These are phyloP conservation scores for Cryptotermes secundus DNA, from an alignment of 1,140 invertebrate genomes.

Conservation along the genomic window DNA sequence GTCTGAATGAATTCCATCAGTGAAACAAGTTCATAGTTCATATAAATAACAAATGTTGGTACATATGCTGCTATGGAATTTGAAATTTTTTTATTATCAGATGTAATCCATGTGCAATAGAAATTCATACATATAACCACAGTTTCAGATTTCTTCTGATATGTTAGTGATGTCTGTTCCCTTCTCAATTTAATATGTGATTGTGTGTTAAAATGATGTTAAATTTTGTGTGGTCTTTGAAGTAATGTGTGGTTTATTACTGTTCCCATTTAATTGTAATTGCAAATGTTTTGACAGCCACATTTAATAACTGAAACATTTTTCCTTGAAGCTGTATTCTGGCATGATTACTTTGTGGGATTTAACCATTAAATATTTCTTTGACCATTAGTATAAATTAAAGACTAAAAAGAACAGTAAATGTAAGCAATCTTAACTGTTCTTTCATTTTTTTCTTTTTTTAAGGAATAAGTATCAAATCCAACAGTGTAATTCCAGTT, in stretches of 20 bases:
- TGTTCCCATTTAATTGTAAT: background rate
- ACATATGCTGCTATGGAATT: background rate
- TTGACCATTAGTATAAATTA: background rate
- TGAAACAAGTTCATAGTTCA: conserved; percentile 16
- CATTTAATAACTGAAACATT: background rate
- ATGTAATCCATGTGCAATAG: background rate
- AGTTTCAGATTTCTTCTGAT: background rate
- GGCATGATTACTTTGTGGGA: background rate
- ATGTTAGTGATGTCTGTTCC: background rate
- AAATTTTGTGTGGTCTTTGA: background rate
- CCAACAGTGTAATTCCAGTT: background rate
- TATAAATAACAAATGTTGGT: background rate
- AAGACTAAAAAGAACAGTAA: background rate
- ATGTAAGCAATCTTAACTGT: background rate
- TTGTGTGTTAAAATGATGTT: background rate
- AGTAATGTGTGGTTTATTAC: background rate
- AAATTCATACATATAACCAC: background rate
- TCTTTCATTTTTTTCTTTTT: background rate
- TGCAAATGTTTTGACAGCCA: background rate
- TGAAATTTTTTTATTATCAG: background rate
- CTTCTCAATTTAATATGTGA: background rate
- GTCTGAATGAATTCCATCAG: background rate
- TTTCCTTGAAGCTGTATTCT: background rate
- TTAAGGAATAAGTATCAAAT: background rate
- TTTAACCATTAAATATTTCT: background rate